phyloP scores from a whole-genome alignment of 2,113 vertebrate species.

The Bagarius yarrelli region DNA sequence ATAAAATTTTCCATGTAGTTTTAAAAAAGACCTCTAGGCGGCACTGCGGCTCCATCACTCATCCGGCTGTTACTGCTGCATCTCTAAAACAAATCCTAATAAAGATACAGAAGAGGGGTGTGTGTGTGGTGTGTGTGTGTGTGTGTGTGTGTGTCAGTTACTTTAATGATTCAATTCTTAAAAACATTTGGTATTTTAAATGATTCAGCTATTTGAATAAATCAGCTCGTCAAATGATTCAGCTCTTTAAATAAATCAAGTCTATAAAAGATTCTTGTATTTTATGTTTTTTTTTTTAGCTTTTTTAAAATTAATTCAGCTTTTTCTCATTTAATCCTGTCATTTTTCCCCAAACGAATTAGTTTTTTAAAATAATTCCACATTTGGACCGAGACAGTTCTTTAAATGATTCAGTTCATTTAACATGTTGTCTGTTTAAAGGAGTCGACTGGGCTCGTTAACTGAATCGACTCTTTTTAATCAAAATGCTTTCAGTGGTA shows the following conservation, averaged over 20 bases:
- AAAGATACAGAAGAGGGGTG: neutral
- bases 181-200: neutral
- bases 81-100: neutral
- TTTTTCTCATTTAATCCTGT: neutral
- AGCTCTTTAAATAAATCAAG: no score
- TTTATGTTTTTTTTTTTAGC: neutral
- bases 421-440: neutral
- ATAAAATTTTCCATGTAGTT: neutral
- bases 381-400: no score
- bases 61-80: neutral
- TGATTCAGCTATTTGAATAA: neutral
- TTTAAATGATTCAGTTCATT: neutral
- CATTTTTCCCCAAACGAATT: neutral
- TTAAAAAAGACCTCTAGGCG: slow-evolving; percentile 26
- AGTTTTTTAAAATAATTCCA: neutral
- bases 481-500: neutral
- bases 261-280: neutral
- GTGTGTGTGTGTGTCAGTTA: neutral
- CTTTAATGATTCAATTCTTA: slow-evolving; percentile 17
- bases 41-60: neutral
- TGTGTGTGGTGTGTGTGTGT: slow-evolving; percentile 30
- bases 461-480: neutral
- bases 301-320: neutral
- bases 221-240: no score
- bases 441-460: neutral